Evolutionary conservation across 1,140 invertebrate species (phyloP).

Genomic region (Neodiprion fabricii): DNA sequence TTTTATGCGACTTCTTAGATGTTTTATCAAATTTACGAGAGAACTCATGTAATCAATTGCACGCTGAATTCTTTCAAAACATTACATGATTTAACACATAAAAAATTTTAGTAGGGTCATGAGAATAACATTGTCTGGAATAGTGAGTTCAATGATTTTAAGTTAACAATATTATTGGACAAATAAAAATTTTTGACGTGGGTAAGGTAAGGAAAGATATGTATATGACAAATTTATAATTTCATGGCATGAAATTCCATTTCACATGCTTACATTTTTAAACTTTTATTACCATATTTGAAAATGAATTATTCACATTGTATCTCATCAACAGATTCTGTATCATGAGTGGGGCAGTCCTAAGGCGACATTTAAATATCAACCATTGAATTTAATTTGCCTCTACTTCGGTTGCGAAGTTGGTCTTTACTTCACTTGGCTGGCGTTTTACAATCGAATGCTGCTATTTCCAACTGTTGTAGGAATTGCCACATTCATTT

Average conservation of each 20-base stretch:
- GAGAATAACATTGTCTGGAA: too few species aligned
- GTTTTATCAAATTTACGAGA: too few species aligned
- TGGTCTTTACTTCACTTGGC: conserved; percentile 59
- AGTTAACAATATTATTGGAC: too few species aligned
- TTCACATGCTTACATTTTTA: background rate
- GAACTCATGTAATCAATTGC: too few species aligned
- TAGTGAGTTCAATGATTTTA: too few species aligned
- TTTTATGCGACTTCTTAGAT: too few species aligned
- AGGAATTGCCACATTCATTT: conserved; percentile 53
- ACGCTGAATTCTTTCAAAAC: too few species aligned
- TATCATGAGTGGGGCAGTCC: conserved; percentile 50
- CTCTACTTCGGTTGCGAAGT: conserved; percentile 54
- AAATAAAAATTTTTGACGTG: too few species aligned
- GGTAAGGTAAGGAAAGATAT: too few species aligned
- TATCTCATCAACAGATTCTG: conserved; percentile 10
- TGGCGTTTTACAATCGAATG: conserved; percentile 62
- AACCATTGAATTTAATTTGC: conserved; percentile 45
- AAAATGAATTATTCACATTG: conserved; percentile 11
- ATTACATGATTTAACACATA: too few species aligned
- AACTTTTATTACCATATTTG: conserved; percentile 10
- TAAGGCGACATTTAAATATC: conserved; percentile 60
- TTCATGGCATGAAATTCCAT: conserved; percentile 11
- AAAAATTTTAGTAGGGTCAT: too few species aligned
- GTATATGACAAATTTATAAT: background rate
- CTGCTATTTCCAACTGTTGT: conserved; percentile 64